Evolutionary conservation across 2,888 invertebrate genomes (phyloP), one percentile per base, ranked within the genome.

Genomic region (Nomada lathburiana): DNA sequence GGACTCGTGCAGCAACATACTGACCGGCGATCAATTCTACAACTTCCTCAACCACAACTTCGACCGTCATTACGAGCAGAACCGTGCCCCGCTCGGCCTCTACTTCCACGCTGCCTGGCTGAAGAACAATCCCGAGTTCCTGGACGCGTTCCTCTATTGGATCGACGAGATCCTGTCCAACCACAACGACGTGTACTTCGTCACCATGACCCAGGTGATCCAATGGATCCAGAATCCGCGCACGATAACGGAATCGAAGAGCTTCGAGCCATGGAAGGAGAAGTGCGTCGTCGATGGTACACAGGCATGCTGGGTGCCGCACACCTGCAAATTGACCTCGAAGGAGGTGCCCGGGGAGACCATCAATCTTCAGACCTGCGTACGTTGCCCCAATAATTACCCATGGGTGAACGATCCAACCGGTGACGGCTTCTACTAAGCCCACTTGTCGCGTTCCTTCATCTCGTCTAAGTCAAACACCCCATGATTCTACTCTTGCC

Each of bases 31-130:
- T 92, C 98, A 98, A 93, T 98, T 98, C 95, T 98, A 98, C 95
- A 98, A 98, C 94, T 98, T 98, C 96, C 95, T 98, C 55, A 98
- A 97, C 93, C 98, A 98, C 95, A 98, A 98, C 93, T 98, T 98
- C 92, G 97, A 98, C 93, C 96, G 98, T 63, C 98, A 98, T 94
- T 98, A 98, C 94, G 97, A 97, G 86, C 97, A 97, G 93, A 98
- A 98, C 94, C 96, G 98, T 81, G 98, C 98, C 9, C 98, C 98
- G 0, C 94, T 98, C 11, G 98, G 98, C 88, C 96, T 98, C 44
- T 98, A 98, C 94, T 98, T 98, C 97, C 98, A 98, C 94, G 98
- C 98, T 0, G 98, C 98, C 52, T 98, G 98, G 98, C 94, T 98
- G 86, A 98, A 97, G 94, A 98, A 98, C 94, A 98, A 98, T 92